Conservation (phyloP, 2,113 vertebrate genomes). For the Prunella himalayana region DNA sequence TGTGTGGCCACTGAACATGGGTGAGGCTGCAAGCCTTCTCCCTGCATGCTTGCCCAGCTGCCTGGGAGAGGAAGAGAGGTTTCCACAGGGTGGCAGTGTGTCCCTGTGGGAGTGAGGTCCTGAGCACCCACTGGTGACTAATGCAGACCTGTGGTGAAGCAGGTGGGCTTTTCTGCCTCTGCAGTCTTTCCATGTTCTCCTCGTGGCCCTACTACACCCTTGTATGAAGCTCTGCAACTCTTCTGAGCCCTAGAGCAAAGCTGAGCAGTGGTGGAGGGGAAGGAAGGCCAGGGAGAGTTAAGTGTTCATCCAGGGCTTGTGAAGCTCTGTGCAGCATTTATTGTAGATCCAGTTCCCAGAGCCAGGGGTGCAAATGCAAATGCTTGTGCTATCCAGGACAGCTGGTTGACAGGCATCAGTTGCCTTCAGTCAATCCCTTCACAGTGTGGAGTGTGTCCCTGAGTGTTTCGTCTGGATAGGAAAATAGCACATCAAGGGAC, state of each 20-base stretch:
- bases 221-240: not conserved
- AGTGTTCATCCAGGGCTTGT: not conserved
- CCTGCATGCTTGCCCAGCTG: rapidly evolving
- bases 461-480: not conserved
- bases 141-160: not conserved
- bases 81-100: slow-evolving; percentile 59
- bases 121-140: not conserved
- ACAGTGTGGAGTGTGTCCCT: not conserved
- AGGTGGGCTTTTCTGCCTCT: not conserved
- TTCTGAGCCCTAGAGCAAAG: not conserved
- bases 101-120: not conserved
- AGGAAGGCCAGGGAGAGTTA: not conserved
- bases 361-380: not conserved
- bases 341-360: not conserved
- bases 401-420: not conserved
- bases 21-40: not conserved
- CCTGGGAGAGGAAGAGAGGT: not conserved
- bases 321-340: not conserved
- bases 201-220: not conserved
- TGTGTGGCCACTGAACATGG: not conserved
- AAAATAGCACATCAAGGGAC: not conserved
- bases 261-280: not conserved
- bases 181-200: rapidly evolving
- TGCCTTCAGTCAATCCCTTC: not conserved
- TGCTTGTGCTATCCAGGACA: not conserved